Base-by-base conservation (phyloP, 2,797 vertebrate genomes). In the Sciaenops ocellatus region DNA sequence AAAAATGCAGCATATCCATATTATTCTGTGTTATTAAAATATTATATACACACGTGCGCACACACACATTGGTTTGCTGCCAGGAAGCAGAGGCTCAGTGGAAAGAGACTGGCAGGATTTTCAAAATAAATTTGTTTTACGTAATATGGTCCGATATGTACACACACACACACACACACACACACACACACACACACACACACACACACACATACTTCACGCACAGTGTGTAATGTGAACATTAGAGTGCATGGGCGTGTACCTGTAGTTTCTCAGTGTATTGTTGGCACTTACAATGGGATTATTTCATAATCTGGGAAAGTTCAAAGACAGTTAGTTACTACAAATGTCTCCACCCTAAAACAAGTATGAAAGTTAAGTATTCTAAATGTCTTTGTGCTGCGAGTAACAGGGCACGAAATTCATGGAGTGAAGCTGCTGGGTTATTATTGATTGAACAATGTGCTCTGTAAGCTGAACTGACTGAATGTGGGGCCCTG, bases 31-130 rank as follows among this genome's bases (percentile, higher is more conserved):
- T 30, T 73, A 28, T 52, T 54, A 8, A 56, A 56, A 47, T 62
- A 18, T 16, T 47, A 24, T 41, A 60, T 44, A 56, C 61, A 56
- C 42, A 55, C 57, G 18, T 38, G 65, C 4, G 47, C 51, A 64
- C 30, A 48, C 60, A 47, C 38, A 59, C 57, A 38, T 4, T 16
- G 8, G 13, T 70, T 50, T 59, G 22, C 54, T 76, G 79, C 66
- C 85, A 85, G 85, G 71, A 76, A 74, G 50, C 66, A 69, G 55
- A 64, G 42, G 62, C 65, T 79, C 46, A 47, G 69, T 75, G 82
- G 78, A 90, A 91, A 89, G 54, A 59, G 62, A 73, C 73, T 62
- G 67, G 68, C 34, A 78, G 73, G 50, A 80, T 42, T 70, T 88
- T 84, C 22, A 80, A 85, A 84, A 30, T 70, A 51, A 84, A 79